Evolutionary conservation across 2,797 vertebrate species (phyloP).

Genomic region (Falco peregrinus): DNA sequence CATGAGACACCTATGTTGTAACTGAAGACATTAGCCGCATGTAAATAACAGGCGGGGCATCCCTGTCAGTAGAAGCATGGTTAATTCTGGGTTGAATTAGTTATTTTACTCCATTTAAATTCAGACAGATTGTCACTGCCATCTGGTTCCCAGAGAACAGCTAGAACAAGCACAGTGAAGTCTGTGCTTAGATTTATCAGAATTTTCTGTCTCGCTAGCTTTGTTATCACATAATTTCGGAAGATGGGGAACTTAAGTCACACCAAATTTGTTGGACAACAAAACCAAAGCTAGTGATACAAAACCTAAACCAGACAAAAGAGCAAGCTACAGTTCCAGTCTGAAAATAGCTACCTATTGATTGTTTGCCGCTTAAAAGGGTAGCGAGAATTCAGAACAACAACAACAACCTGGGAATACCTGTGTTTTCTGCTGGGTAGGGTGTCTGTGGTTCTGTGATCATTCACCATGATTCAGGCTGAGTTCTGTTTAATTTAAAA

Average conservation of each 20-base stretch:
- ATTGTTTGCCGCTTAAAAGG: not conserved
- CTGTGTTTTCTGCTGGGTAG: not conserved
- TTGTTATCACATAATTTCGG: not conserved
- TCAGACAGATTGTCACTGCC: slow-evolving; percentile 44
- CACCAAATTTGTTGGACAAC: not conserved
- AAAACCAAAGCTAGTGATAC: not conserved
- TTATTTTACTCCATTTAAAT: slow-evolving; percentile 38
- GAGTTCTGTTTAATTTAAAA: not conserved
- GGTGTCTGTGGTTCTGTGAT: not conserved
- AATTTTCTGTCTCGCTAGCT: slow-evolving; percentile 8
- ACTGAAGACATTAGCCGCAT: not conserved
- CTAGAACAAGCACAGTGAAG: slow-evolving; percentile 38
- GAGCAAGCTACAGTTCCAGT: not conserved
- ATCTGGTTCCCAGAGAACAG: slow-evolving; percentile 41
- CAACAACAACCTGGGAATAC: not conserved
- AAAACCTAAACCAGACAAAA: not conserved
- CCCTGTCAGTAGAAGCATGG: slow-evolving; percentile 1
- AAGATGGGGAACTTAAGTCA: not conserved
- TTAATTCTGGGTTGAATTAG: slow-evolving; percentile 47
- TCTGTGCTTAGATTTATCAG: not conserved
- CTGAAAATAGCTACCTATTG: not conserved
- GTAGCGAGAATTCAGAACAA: not conserved
- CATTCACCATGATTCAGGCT: not conserved
- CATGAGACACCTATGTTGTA: not conserved
- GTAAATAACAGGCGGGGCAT: not conserved